Base-by-base conservation (phyloP, 2,797 vertebrate genomes). In the Scarus forsteni region DNA sequence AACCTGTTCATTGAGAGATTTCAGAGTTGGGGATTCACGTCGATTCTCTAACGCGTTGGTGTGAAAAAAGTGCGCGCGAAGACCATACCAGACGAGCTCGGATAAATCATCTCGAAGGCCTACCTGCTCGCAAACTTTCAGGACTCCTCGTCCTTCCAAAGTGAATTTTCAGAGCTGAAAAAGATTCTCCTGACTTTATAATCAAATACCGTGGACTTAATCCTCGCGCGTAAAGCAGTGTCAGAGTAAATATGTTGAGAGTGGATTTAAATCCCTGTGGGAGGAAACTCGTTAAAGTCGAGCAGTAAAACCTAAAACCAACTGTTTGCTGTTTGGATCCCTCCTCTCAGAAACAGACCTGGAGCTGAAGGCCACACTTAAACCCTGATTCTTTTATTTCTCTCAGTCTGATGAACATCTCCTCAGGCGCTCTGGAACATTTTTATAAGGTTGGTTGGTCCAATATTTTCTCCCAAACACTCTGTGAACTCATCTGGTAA, bases 241-340 rank as follows among this genome's bases (percentile, higher is more conserved):
- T 15, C 7, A 39, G 38, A 49, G 49, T 38, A 61, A 66, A 70
- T 38, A 38, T 14, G 13, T 8, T 54, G 16, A 7, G 13, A 12
- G 10, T 39, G 15, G 36, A 3, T 65, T 60, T 57, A 18, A 73
- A 60, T 58, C 63, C 36, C 27, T 2, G 59, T 39, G 51, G 60
- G 67, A 64, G 67, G 58, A 79, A 73, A 73, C 56, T 82, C 61
- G 63, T 86, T 73, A 81, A 83, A 81, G 46, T 62, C 60, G 0
- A 11, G 70, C 76, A 78, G 78, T 75, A 78, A 80, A 77, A 72
- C 51, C 40, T 57, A 57, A 83, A 84, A 84, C 52, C 75, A 84
- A 82, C 48, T 73, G 85, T 83, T 81, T 69, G 74, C 63, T 52
- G 69, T 77, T 81, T 66, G 55, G 62, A 78, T 75, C 74, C 44